Evolutionary conservation across 2,888 invertebrate species (phyloP).

Genomic region (Euphydryas editha): DNA sequence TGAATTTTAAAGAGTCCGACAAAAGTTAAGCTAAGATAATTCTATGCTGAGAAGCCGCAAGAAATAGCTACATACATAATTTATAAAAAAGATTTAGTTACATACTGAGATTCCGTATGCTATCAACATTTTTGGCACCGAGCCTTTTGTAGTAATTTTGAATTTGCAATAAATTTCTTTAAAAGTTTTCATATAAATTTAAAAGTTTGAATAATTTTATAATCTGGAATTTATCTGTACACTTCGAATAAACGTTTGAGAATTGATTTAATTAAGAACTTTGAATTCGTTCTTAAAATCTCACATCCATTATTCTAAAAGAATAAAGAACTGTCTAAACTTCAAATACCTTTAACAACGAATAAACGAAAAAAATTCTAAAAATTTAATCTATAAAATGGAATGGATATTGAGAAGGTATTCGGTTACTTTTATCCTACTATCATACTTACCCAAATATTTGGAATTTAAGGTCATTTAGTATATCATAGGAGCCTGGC

Average conservation of each 20-base stretch:
- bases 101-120: neutral
- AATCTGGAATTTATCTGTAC: neutral
- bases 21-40: neutral
- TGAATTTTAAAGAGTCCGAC: neutral
- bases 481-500: conserved; percentile 86
- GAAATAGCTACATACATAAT: neutral
- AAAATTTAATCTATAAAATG: too few species aligned
- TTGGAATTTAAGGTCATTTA: conserved; percentile 86
- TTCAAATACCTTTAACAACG: neutral
- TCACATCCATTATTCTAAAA: neutral
- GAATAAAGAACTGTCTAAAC: neutral
- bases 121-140: neutral
- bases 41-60: neutral
- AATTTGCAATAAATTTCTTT: conserved; percentile 8
- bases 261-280: conserved; percentile 1
- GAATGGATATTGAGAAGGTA: too few species aligned
- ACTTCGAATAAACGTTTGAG: neutral
- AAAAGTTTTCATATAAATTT: conserved; percentile 1
- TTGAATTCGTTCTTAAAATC: neutral
- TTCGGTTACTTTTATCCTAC: too few species aligned
- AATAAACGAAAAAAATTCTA: too few species aligned
- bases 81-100: neutral
- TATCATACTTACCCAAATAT: conserved; percentile 84
- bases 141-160: neutral
- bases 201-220: neutral